Evolutionary conservation across 2,888 invertebrate genomes (phyloP).

Genomic region (Corythucha ciliata): DNA sequence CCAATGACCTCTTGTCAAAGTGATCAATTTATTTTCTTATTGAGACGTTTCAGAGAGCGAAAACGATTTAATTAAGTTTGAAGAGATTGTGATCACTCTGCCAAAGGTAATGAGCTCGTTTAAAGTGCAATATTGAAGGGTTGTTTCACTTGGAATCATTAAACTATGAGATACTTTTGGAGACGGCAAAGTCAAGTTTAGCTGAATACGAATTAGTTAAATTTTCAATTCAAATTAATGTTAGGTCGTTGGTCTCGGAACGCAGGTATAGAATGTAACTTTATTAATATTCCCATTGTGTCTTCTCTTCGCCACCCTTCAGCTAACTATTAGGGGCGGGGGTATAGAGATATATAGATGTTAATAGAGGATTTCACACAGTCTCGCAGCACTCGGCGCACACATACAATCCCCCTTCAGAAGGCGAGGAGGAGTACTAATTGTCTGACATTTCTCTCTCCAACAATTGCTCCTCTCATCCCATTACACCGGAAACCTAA

Average conservation of each 20-base stretch:
- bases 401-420: too few species aligned
- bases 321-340: conserved; percentile 18
- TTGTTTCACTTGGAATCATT: conserved; percentile 20
- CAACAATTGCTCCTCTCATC: conserved; percentile 6
- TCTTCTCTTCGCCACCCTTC: conserved; percentile 23
- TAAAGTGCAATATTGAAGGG: too few species aligned
- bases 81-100: too few species aligned
- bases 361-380: conserved; percentile 15
- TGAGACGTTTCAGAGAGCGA: too few species aligned
- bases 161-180: conserved; percentile 23
- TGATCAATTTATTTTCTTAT: too few species aligned
- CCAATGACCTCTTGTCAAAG: too few species aligned
- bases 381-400: too few species aligned
- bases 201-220: conserved; percentile 25
- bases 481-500: conserved; percentile 6
- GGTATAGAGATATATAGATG: conserved; percentile 9
- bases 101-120: too few species aligned
- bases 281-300: conserved; percentile 31
- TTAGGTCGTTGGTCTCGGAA: conserved; percentile 20
- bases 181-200: conserved; percentile 22
- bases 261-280: conserved; percentile 29
- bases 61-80: too few species aligned
- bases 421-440: conserved; percentile 9
- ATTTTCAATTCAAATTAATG: conserved; percentile 27
- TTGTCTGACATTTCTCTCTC: conserved; percentile 11